Conservation (phyloP, 2,797 vertebrate species). For the Acanthis flammea region DNA sequence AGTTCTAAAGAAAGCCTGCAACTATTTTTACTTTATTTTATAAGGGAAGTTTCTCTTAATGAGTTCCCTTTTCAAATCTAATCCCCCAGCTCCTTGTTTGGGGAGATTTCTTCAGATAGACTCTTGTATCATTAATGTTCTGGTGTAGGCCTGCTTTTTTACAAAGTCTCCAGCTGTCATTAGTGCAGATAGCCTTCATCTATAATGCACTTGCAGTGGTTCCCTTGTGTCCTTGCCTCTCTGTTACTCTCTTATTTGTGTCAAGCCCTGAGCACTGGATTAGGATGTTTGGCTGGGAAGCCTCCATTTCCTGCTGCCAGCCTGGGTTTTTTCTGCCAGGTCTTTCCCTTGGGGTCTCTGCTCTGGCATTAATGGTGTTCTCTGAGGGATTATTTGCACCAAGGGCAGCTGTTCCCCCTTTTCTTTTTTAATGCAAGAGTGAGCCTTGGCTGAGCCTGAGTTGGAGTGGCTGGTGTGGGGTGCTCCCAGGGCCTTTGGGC, state of each 20-base stretch:
- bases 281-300: neutral
- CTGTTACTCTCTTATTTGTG: neutral
- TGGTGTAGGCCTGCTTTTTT: neutral
- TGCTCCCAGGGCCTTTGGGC: neutral
- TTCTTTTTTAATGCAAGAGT: neutral
- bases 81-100: constrained; percentile 43
- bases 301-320: neutral
- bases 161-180: neutral
- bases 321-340: accelerated
- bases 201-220: neutral
- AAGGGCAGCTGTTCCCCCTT: neutral
- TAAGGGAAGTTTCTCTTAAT: constrained; percentile 18
- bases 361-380: no score
- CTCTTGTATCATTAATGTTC: constrained; percentile 17
- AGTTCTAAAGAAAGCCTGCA: neutral
- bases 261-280: neutral
- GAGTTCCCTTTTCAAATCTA: constrained; percentile 35
- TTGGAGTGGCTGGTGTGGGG: neutral
- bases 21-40: constrained; percentile 19
- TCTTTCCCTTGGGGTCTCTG: neutral
- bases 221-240: neutral
- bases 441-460: neutral
- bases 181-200: neutral
- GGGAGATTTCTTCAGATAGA: constrained; percentile 27
- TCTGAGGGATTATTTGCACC: neutral